Conservation (phyloP, 2,113 vertebrate species). For the Pandion haliaetus region DNA sequence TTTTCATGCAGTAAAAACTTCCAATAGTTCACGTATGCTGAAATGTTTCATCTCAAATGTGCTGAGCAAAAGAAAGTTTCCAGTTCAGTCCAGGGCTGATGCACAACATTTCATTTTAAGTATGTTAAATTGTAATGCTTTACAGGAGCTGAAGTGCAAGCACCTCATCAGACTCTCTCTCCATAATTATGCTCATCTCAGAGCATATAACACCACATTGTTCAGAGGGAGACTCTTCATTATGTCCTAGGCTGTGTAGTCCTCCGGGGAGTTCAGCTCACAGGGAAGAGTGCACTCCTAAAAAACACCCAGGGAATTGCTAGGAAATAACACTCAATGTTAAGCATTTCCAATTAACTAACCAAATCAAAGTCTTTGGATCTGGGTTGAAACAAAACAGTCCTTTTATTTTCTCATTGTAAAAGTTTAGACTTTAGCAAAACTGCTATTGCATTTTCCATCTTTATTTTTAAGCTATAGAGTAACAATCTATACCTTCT, state of each 20-base stretch:
- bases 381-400: neutral
- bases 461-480: neutral
- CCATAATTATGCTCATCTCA: neutral
- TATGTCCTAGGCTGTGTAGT: neutral
- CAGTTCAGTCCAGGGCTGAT: neutral
- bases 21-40: neutral
- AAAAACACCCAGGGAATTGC: neutral
- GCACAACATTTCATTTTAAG: neutral
- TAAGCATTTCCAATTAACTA: neutral
- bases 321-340: neutral
- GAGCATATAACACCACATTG: neutral
- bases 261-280: neutral
- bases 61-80: neutral
- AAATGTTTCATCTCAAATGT: neutral
- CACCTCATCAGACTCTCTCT: neutral
- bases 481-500: neutral
- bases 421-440: neutral
- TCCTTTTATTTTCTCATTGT: neutral
- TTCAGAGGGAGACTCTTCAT: neutral
- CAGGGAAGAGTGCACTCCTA: neutral
- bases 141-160: neutral
- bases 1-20: neutral
- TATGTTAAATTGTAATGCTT: neutral
- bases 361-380: neutral
- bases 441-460: neutral